These are phyloP conservation scores for Epinotia nisella DNA, from an alignment of 2,888 invertebrate genomes.

Conservation along the genomic window DNA sequence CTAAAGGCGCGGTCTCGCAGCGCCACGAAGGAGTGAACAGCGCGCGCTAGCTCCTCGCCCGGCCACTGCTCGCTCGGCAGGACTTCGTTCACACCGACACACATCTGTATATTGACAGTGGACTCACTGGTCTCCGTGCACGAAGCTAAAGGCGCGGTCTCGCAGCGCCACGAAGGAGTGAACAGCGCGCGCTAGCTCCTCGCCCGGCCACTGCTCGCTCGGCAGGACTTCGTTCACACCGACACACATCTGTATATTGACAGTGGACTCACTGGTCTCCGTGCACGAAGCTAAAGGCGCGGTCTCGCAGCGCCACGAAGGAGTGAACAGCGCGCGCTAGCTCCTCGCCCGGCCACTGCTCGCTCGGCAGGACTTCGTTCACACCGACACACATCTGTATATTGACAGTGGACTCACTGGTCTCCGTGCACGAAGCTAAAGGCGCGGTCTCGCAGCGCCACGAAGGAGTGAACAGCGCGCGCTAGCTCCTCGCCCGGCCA, in stretches of 20 bases:
- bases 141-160: conserved; percentile 53
- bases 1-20: too few relatives aligned
- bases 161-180: conserved; percentile 56
- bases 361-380: conserved; percentile 57
- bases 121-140: conserved; percentile 65
- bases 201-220: conserved; percentile 73
- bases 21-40: too few relatives aligned
- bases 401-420: conserved; percentile 55
- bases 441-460: conserved; percentile 54
- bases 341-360: conserved; percentile 77
- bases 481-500: conserved; percentile 80
- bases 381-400: conserved; percentile 28
- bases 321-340: conserved; percentile 67
- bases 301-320: conserved; percentile 55
- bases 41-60: too few relatives aligned
- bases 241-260: too few relatives aligned
- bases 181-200: conserved; percentile 68
- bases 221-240: conserved; percentile 57
- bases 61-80: too few relatives aligned
- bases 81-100: too few relatives aligned
- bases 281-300: conserved; percentile 53
- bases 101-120: too few relatives aligned
- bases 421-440: conserved; percentile 58
- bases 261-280: conserved; percentile 62
- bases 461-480: conserved; percentile 62